Base-by-base conservation (phyloP, 2,113 vertebrate genomes). In the Pachycephala philippinensis region DNA sequence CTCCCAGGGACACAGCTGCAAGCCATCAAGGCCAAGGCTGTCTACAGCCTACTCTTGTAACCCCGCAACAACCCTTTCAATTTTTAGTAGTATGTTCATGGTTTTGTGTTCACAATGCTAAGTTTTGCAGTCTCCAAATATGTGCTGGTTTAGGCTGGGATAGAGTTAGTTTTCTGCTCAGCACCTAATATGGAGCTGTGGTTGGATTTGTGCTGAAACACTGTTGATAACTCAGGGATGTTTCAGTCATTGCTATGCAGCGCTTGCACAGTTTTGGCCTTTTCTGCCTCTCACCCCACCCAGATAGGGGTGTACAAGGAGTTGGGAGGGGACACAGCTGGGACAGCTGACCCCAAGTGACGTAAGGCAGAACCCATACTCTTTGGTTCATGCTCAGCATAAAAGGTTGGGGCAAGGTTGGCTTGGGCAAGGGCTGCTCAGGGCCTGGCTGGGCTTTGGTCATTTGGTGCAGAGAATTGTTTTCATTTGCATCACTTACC, bases 381-480 rank as follows among this genome's bases (percentile, higher is more conserved):
- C 6, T 33, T 17, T 22, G 4, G 10, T 2, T 61, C 31, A 42
- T 23, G 26, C 42, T 44, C 40, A 82, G 24, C 28, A 47, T 7
- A 35, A 15, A 31, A 63, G 35, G 10, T 11, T 21, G 23, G 45
- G 40, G 13, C 6, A 59, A 26, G 20, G 7, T 8, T 61, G 23
- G 3, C 42, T 5, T 8, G 42, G 42, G 9, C 9, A 4, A 30
- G 27, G 1, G 7, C 31, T 57, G 28, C 24, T 35, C 1, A 0
- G 7, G 15, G n/a, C 15, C 13, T 47, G 31, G 5, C 23, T 49
- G 59, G 27, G 22, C 19, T 33, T 28, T 1, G 2, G 18, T 30
- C 7, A 1, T 19, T n/a, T 61, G 47, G 16, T 37, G 27, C 33
- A 74, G 16, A 39, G 14, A 72, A 31, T 12, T 61, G 33, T 27